Conservation (phyloP, 2,797 vertebrate genomes). For the Falco berigora region DNA sequence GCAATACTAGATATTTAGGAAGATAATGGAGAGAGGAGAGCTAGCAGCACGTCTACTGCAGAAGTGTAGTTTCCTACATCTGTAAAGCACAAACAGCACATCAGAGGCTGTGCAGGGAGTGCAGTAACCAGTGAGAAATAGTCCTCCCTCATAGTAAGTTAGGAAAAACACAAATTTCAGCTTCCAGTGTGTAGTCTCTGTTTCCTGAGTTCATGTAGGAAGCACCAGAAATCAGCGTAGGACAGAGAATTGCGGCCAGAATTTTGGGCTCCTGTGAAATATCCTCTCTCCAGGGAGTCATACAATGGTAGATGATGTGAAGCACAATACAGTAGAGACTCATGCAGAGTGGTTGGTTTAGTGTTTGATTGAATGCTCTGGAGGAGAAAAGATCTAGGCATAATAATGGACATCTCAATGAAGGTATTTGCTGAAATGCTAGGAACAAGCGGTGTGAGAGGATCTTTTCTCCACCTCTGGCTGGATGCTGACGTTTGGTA, state of each 20-base stretch:
- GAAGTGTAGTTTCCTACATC: background rate
- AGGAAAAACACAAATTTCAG: background rate
- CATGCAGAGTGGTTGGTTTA: background rate
- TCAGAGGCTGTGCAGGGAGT: background rate
- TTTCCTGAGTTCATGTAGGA: background rate
- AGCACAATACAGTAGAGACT: background rate
- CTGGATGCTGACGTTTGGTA: slow-evolving; percentile 15
- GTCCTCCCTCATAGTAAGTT: background rate
- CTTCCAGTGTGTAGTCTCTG: background rate
- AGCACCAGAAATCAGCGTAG: background rate
- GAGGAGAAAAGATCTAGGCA: background rate
- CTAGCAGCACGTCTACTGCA: background rate
- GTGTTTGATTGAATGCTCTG: background rate
- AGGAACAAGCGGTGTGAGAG: background rate
- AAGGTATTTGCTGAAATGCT: background rate
- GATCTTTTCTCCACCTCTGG: background rate
- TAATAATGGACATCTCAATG: background rate
- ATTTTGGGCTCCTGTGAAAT: background rate
- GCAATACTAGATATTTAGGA: background rate
- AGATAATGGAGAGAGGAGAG: background rate
- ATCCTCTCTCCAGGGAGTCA: background rate
- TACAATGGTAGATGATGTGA: background rate
- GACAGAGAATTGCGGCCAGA: background rate
- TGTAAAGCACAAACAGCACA: background rate
- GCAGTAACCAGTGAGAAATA: background rate